A percentile compares a stretch with the other conserved stretches of the same genome.
phyloP scores from a whole-genome alignment of 1,140 invertebrate species.

The Bombus breviceps region DNA sequence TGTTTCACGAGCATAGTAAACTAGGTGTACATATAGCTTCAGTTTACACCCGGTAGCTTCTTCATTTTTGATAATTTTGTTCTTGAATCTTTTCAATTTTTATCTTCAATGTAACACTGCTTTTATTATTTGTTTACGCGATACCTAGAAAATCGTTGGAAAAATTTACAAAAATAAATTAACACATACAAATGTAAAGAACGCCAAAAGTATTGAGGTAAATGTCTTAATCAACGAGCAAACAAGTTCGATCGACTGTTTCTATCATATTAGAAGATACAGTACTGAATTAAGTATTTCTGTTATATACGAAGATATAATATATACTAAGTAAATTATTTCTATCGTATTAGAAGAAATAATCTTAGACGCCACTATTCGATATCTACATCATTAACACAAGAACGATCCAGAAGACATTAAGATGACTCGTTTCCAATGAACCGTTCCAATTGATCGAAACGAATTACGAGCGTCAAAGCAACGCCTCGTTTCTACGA shows the following conservation, averaged over 20 bases:
- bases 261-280: not conserved
- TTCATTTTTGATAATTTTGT: not conserved
- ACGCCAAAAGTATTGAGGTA: no score
- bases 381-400: not conserved
- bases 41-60: no score
- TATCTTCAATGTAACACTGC: not conserved
- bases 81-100: not conserved
- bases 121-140: no score
- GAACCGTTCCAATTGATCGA: not conserved
- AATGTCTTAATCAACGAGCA: not conserved
- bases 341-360: not conserved
- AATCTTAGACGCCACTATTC: not conserved
- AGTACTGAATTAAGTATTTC: no score
- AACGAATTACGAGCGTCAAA: not conserved
- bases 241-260: not conserved
- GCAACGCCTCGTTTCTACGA: not conserved
- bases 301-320: no score
- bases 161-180: not conserved
- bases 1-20: not conserved
- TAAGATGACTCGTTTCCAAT: not conserved
- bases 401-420: not conserved
- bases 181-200: no score
- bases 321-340: not conserved
- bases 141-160: not conserved
- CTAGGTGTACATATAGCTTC: no score